Evolutionary conservation across 2,113 vertebrate species (phyloP).

Genomic region (Laterallus jamaicensis): DNA sequence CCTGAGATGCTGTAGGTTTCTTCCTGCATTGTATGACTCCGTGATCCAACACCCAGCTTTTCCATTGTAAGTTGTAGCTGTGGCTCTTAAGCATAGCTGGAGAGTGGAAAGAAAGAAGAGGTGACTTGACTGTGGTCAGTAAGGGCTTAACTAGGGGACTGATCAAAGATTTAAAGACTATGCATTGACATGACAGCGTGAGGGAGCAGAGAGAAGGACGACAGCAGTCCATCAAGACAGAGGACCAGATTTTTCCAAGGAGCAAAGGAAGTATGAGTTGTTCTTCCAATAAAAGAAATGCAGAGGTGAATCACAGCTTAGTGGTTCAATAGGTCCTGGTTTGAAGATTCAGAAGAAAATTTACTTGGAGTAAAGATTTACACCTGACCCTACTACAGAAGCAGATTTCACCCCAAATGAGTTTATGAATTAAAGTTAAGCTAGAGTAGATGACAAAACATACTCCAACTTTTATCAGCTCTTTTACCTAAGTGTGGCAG

Average conservation of each 20-base stretch:
- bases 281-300: neutral
- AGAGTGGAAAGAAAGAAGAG: neutral
- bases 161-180: neutral
- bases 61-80: no score
- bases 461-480: neutral
- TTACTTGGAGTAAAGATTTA: neutral
- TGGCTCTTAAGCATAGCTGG: no score
- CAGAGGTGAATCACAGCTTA: neutral
- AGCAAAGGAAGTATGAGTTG: neutral
- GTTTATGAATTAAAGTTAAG: neutral
- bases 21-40: no score
- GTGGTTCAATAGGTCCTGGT: neutral
- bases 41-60: no score
- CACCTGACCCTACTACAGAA: neutral
- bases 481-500: neutral
- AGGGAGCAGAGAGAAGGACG: neutral
- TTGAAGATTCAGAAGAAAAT: neutral
- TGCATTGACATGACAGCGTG: neutral
- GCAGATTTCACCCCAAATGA: neutral
- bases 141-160: neutral
- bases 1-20: no score
- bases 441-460: neutral
- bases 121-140: neutral
- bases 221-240: neutral
- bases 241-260: neutral